phyloP scores from a whole-genome alignment of 2,113 vertebrate genomes.

The Sakesphorus luctuosus region DNA sequence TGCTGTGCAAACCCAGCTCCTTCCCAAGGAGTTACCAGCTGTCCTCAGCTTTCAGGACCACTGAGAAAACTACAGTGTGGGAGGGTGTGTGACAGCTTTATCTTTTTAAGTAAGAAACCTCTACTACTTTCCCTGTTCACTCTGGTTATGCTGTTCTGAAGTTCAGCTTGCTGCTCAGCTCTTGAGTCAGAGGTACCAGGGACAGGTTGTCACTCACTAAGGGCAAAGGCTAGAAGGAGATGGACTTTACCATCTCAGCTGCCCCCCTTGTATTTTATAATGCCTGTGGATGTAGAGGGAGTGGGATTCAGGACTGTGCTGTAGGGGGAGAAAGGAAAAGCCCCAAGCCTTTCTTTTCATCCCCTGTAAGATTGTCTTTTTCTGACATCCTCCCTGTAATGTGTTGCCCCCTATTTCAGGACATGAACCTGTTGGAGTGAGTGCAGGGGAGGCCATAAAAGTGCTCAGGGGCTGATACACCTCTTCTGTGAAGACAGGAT shows the following conservation, averaged over 20 bases:
- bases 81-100: background rate
- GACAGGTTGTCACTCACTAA: background rate
- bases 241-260: background rate
- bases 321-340: background rate
- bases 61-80: background rate
- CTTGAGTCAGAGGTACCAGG: background rate
- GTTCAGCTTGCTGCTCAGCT: background rate
- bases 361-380: background rate
- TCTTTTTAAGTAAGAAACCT: background rate
- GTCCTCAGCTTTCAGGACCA: background rate
- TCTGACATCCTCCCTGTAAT: background rate
- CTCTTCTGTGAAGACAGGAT: background rate
- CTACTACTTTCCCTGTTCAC: background rate
- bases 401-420: background rate
- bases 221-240: background rate
- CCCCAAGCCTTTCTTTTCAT: background rate
- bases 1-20: background rate
- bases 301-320: background rate
- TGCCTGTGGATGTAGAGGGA: background rate
- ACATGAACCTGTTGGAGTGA: background rate
- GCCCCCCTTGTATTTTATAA: background rate
- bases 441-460: background rate
- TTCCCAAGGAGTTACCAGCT: background rate
- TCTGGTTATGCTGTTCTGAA: background rate
- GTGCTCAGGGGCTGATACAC: background rate